A percentile compares a stretch with the other conserved stretches of the same genome.
These are phyloP conservation scores for Lerema accius DNA, from an alignment of 1,140 invertebrate genomes.

Conservation along the genomic window DNA sequence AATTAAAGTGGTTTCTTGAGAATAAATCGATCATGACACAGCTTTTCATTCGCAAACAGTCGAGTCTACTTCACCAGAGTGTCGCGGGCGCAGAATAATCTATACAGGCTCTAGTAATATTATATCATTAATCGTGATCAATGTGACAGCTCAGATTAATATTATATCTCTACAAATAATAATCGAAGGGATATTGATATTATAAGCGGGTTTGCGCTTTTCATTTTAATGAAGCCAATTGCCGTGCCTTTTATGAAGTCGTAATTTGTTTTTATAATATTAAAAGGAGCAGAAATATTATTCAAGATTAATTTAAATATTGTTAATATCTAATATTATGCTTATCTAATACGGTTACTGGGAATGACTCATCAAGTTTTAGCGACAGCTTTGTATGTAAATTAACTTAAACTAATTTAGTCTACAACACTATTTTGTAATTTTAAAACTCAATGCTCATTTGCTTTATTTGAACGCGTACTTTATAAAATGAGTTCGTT, in stretches of 20 bases:
- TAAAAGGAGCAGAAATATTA: no score
- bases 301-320: no score
- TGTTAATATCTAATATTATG: no score
- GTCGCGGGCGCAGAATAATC: constrained; percentile 15
- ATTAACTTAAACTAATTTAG: no score
- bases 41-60: constrained; percentile 14
- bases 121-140: constrained; percentile 26
- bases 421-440: no score
- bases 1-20: background rate
- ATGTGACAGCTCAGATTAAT: constrained; percentile 25
- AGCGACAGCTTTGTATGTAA: no score
- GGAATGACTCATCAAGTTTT: no score
- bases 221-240: background rate
- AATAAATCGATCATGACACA: background rate
- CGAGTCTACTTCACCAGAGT: constrained; percentile 11
- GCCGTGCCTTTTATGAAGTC: background rate
- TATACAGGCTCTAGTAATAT: constrained; percentile 16
- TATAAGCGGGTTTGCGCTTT: background rate
- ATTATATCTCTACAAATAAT: constrained; percentile 16
- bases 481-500: no score
- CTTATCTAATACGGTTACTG: no score
- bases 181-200: constrained; percentile 9
- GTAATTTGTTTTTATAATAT: background rate
- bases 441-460: no score
- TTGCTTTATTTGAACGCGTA: no score